phyloP scores from a whole-genome alignment of 37 sponge, comb jelly and placozoan genomes.

The Cladorhizidae sp. region DNA sequence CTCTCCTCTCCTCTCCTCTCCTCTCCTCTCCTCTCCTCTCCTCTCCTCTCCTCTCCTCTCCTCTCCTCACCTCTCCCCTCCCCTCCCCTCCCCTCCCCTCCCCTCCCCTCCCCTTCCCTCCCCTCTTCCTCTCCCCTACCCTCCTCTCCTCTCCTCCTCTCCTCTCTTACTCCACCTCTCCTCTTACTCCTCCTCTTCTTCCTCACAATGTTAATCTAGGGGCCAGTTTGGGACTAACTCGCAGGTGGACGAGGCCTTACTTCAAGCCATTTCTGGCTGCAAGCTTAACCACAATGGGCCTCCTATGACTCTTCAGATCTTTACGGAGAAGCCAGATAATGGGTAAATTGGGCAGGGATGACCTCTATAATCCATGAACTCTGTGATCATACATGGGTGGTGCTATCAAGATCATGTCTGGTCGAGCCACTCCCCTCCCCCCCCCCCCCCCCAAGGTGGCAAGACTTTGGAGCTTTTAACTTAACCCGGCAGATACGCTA shows the following conservation, averaged over 20 bases:
- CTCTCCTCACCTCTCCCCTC: no score
- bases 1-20: no score
- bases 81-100: no score
- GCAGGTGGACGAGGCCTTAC: slow-evolving; percentile 57
- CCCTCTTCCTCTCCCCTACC: background rate
- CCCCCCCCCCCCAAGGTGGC: no score
- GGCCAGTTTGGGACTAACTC: slow-evolving; percentile 32
- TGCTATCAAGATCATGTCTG: background rate
- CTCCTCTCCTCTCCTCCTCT: background rate
- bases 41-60: no score
- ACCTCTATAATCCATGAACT: background rate
- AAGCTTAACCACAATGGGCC: slow-evolving; percentile 11
- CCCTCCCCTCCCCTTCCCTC: background rate
- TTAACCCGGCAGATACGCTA: no score
- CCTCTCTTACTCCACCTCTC: no score
- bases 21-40: no score
- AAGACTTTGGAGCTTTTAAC: no score
- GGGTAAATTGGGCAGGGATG: background rate
- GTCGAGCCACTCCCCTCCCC: no score
- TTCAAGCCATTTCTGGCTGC: slow-evolving; percentile 65
- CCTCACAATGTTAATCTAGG: slow-evolving; percentile 17
- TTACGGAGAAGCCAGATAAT: slow-evolving; percentile 62
- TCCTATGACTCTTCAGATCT: slow-evolving; percentile 44
- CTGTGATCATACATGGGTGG: background rate
- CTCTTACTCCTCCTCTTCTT: background rate